Evolutionary conservation across 2,797 vertebrate species (phyloP).

Genomic region (Sebastes trivittatus): DNA sequence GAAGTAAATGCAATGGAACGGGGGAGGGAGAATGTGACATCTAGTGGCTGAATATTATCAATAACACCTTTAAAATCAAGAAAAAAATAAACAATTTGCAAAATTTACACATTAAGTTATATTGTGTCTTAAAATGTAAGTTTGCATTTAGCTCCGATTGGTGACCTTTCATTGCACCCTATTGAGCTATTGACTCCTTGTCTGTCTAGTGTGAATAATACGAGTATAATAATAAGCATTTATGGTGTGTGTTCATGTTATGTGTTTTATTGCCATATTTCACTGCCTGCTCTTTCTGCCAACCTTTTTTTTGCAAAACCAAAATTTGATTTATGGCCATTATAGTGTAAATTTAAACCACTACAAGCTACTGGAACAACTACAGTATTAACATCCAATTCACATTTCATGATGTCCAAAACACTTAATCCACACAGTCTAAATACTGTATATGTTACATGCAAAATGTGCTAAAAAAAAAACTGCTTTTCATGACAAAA

Average conservation of each 20-base stretch:
- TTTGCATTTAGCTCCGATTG: not conserved
- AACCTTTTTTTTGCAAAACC: not conserved
- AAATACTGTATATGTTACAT: not conserved
- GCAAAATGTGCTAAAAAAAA: not conserved
- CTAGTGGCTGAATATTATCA: too few relatives aligned
- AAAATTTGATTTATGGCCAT: not conserved
- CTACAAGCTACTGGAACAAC: not conserved
- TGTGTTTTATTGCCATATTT: not conserved
- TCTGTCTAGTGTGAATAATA: not conserved
- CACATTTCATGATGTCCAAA: not conserved
- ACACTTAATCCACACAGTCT: not conserved
- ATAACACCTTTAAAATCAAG: too few relatives aligned
- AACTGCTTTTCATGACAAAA: not conserved
- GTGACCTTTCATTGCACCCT: not conserved
- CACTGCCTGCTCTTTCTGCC: not conserved
- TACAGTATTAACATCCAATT: not conserved
- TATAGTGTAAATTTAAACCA: not conserved
- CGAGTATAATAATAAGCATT: not conserved
- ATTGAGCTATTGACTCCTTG: not conserved
- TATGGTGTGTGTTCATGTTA: not conserved
- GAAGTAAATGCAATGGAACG: too few relatives aligned
- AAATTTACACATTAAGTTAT: not conserved
- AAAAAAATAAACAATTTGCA: not conserved
- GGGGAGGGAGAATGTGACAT: too few relatives aligned
- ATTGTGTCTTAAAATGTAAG: not conserved